Conservation (phyloP, 2,797 vertebrate species). For the Falco rusticolus region DNA sequence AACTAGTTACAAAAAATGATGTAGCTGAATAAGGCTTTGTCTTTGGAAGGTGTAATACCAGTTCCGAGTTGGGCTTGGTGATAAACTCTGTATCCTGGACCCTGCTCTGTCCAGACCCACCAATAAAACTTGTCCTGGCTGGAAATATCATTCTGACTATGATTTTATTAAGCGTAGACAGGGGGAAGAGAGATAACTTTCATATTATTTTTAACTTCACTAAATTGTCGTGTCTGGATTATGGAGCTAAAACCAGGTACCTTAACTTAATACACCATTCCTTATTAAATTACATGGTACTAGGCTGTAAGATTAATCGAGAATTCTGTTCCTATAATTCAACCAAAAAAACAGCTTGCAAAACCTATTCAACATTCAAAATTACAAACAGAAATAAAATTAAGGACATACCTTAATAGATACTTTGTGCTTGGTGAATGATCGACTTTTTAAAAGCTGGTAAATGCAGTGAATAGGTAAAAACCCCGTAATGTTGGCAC, state of each 20-base stretch:
- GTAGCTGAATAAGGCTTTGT: background rate
- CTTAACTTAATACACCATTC: background rate
- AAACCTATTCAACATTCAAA: background rate
- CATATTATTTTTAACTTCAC: background rate
- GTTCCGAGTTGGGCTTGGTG: background rate
- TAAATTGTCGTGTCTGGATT: background rate
- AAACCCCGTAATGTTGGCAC: constrained; percentile 97
- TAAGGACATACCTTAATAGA: constrained; percentile 91
- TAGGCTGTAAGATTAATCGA: background rate
- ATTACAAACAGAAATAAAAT: background rate
- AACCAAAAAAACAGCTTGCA: background rate
- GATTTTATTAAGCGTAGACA: background rate
- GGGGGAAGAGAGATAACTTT: background rate
- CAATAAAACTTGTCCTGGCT: background rate
- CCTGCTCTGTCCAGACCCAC: background rate
- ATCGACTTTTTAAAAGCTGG: constrained; percentile 94
- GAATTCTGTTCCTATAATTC: background rate
- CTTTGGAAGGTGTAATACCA: background rate
- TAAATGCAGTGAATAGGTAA: constrained; percentile 99
- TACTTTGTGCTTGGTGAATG: constrained; percentile 99
- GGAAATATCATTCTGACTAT: background rate
- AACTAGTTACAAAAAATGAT: background rate
- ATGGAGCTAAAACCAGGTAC: background rate
- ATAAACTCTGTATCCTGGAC: background rate
- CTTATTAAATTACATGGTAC: background rate